phyloP scores from a whole-genome alignment of 2,797 vertebrate species.

The Odontamblyopus lacepedii region DNA sequence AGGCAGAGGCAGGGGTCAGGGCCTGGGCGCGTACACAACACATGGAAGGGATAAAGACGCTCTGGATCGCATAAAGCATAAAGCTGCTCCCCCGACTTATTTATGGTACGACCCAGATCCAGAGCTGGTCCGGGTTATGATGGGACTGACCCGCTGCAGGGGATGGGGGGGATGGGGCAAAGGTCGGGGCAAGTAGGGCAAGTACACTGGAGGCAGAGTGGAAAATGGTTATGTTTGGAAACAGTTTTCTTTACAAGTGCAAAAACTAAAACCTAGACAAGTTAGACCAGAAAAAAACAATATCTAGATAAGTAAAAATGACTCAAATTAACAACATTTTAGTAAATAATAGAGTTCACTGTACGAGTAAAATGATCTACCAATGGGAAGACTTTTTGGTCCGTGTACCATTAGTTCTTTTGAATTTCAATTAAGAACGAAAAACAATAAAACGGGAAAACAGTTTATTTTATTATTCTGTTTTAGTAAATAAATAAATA shows the following conservation, averaged over 20 bases:
- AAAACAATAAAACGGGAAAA: no score
- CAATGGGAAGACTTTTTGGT: no score
- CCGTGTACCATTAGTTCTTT: no score
- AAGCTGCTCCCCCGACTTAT: slow-evolving; percentile 60
- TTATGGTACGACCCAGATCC: slow-evolving; percentile 57
- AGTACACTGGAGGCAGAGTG: not conserved
- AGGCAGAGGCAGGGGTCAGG: slow-evolving; percentile 65
- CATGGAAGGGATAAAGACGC: slow-evolving; percentile 78
- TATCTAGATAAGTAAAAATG: no score
- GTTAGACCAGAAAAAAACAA: no score
- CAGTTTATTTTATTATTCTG: no score
- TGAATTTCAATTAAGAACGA: no score
- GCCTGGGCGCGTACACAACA: slow-evolving; percentile 72
- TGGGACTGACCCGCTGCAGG: slow-evolving; percentile 14
- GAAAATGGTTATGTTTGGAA: not conserved
- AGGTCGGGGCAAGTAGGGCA: slow-evolving; percentile 7
- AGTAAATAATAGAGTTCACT: no score
- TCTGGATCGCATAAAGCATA: slow-evolving; percentile 79
- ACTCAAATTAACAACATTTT: no score
- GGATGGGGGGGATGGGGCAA: slow-evolving; percentile 9
- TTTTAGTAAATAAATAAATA: no score
- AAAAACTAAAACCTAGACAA: no score
- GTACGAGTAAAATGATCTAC: no score
- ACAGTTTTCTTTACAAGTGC: not conserved
- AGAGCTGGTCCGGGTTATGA: slow-evolving; percentile 8